Conservation (phyloP, 2,797 vertebrate species). For the Melanotaenia trifasciata region DNA sequence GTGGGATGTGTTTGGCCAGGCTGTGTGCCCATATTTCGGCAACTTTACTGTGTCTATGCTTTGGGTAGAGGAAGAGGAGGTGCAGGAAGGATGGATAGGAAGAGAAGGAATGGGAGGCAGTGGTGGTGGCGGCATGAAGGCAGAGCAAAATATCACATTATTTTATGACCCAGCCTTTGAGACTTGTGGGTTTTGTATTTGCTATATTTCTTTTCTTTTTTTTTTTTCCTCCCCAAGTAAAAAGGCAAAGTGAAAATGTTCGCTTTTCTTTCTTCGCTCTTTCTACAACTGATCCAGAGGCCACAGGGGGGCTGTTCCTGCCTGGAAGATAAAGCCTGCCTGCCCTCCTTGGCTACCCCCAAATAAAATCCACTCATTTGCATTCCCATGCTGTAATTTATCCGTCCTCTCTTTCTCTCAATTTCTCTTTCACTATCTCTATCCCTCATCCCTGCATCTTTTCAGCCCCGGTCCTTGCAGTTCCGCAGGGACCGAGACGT, state of each 20-base stretch:
- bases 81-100: constrained; percentile 18
- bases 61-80: constrained; percentile 20
- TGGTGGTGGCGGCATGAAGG: constrained; percentile 17
- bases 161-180: constrained; percentile 59
- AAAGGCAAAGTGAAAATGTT: constrained; percentile 54
- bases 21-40: constrained; percentile 59
- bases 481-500: constrained; percentile 58
- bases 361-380: constrained; percentile 70
- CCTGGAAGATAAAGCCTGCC: constrained; percentile 65
- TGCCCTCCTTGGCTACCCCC: constrained; percentile 58
- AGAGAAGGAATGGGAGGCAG: constrained; percentile 13
- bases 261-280: constrained; percentile 55
- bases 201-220: constrained; percentile 27
- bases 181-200: constrained; percentile 59
- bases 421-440: constrained; percentile 52
- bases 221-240: constrained; percentile 45
- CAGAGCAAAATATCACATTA: constrained; percentile 58
- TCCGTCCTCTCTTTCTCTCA: constrained; percentile 31
- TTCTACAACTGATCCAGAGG: constrained; percentile 66
- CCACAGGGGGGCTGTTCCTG: constrained; percentile 66
- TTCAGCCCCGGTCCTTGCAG: constrained; percentile 53
- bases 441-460: constrained; percentile 64
- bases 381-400: constrained; percentile 75
- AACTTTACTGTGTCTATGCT: constrained; percentile 55
- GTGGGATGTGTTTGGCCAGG: constrained; percentile 54